Conservation (phyloP, 2,888 invertebrate species). For the Drosophila gaucha region DNA sequence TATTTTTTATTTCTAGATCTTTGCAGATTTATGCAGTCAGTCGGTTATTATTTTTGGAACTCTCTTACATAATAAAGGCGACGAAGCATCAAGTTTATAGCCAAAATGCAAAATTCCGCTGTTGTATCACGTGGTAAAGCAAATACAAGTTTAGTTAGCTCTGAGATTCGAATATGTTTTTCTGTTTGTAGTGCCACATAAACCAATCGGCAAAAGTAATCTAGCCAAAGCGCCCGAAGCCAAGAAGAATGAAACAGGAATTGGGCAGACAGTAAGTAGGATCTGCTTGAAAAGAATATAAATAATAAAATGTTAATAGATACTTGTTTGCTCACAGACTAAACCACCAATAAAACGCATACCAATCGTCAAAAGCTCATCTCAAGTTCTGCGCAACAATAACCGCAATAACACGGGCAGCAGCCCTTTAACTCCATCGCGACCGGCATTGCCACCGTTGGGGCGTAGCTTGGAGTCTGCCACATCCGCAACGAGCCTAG, state of each 20-base stretch:
- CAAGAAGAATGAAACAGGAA: background rate
- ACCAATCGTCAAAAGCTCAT: background rate
- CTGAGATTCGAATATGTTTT: fast-evolving
- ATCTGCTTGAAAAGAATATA: too few relatives aligned
- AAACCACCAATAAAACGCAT: background rate
- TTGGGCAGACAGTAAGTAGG: background rate
- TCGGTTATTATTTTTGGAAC: slow-evolving; percentile 15
- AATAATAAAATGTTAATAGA: background rate
- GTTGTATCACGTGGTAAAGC: slow-evolving; percentile 3
- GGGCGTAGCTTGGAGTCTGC: background rate
- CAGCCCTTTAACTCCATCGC: too few relatives aligned
- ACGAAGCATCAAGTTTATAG: background rate
- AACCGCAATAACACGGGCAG: background rate
- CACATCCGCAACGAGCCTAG: slow-evolving; percentile 4
- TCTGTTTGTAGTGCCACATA: background rate
- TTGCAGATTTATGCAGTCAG: slow-evolving; percentile 15
- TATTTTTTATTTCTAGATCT: slow-evolving; percentile 23
- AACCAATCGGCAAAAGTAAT: background rate
- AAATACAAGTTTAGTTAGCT: too few relatives aligned
- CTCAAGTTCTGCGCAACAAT: background rate
- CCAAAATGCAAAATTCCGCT: slow-evolving; percentile 42
- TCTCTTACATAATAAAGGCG: background rate
- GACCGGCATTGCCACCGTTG: too few relatives aligned
- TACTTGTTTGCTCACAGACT: background rate
- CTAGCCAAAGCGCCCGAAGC: background rate